phyloP scores from a whole-genome alignment of 2,797 vertebrate species.

The Triplophysa yarkandensis region DNA sequence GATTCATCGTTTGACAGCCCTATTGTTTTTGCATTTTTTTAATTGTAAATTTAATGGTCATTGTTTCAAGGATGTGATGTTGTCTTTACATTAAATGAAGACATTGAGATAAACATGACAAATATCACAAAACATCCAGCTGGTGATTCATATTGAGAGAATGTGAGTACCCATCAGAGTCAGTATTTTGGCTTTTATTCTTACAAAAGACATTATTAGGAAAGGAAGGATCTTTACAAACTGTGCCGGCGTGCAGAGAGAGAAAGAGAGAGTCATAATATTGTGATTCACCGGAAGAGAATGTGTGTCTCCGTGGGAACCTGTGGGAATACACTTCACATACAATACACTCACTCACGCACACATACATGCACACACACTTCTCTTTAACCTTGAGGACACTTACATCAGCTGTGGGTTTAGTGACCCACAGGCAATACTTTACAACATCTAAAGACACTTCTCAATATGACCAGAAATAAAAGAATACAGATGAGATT shows the following conservation, averaged over 20 bases:
- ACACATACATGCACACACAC: not conserved
- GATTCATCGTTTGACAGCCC: too few species aligned
- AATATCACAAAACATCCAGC: not conserved
- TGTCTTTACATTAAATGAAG: not conserved
- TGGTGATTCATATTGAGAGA: not conserved
- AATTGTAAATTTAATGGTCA: not conserved
- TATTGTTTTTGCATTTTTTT: too few species aligned
- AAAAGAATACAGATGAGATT: too few species aligned
- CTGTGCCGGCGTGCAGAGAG: not conserved
- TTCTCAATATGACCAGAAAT: too few species aligned
- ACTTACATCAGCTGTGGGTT: too few species aligned
- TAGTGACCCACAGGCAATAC: too few species aligned
- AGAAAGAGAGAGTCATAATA: conserved; percentile 10
- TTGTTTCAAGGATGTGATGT: not conserved
- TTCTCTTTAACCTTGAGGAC: conserved; percentile 23
- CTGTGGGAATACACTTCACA: conserved; percentile 22
- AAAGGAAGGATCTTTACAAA: conserved; percentile 10
- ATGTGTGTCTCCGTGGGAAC: conserved; percentile 16
- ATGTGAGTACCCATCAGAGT: not conserved
- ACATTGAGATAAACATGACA: too few species aligned
- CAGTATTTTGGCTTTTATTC: conserved; percentile 7
- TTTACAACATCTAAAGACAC: too few species aligned
- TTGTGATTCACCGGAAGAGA: conserved; percentile 22
- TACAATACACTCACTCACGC: not conserved
- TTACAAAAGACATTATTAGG: conserved; percentile 11